A percentile compares a stretch with the other conserved stretches of the same genome.
Conservation (phyloP, 2,888 invertebrate genomes). For the Cyrtodaria siliqua region DNA sequence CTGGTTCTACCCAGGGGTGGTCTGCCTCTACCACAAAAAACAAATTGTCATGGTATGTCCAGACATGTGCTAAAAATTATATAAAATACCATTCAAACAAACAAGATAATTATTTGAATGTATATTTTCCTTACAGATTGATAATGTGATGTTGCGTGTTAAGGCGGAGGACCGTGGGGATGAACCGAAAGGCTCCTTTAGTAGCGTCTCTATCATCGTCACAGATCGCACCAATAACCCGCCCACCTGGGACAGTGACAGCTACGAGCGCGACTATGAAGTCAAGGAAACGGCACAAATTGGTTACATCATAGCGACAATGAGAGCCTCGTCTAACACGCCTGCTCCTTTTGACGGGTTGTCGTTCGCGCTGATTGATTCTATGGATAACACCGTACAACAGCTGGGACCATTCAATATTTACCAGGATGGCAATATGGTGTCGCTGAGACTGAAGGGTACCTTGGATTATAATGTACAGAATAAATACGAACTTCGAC, state of each 20-base stretch:
- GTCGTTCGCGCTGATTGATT: conserved; percentile 69
- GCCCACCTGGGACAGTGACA: conserved; percentile 73
- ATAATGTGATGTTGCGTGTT: conserved; percentile 87
- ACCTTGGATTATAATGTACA: conserved; percentile 76
- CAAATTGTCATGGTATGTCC: too few species aligned
- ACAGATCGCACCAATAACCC: conserved; percentile 87
- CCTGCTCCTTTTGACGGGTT: conserved; percentile 66
- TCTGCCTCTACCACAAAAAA: too few species aligned
- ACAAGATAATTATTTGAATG: too few species aligned
- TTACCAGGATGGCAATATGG: conserved; percentile 58
- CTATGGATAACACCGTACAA: conserved; percentile 62
- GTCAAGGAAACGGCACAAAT: conserved; percentile 98
- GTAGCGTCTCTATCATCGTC: conserved; percentile 99
- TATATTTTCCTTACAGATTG: conserved; percentile 14
- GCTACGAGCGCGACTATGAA: conserved; percentile 89
- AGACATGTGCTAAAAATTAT: too few species aligned
- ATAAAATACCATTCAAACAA: too few species aligned
- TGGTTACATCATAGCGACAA: conserved; percentile 89
- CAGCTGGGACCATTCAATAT: conserved; percentile 67
- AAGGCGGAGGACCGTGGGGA: conserved; percentile 99
- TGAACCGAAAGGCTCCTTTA: conserved; percentile 95
- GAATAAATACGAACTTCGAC: conserved; percentile 71
- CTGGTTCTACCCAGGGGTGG: too few species aligned
- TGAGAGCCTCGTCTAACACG: conserved; percentile 75
- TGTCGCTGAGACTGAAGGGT: conserved; percentile 72